Conservation (phyloP, 2,113 vertebrate genomes). For the Callorhinus ursinus region DNA sequence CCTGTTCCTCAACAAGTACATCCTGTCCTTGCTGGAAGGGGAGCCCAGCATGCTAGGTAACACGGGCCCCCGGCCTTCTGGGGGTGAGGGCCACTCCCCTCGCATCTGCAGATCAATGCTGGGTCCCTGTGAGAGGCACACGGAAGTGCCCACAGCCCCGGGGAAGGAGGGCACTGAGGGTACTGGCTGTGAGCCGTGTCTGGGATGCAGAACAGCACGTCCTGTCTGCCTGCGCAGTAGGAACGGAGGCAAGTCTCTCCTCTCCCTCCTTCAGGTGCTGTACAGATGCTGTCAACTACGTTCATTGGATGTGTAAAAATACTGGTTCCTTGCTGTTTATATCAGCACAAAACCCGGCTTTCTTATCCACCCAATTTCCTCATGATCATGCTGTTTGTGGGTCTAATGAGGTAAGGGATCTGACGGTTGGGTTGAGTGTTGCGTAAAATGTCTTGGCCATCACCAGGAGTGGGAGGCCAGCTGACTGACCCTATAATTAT, state of each 20-base stretch:
- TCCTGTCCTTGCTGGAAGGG: conserved; percentile 94
- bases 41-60: conserved; percentile 97
- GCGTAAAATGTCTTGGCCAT: fast-evolving
- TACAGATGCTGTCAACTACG: conserved; percentile 98
- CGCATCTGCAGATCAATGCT: fast-evolving
- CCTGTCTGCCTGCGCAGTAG: fast-evolving
- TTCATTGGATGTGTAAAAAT: conserved; percentile 95
- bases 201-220: background rate
- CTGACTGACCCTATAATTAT: fast-evolving
- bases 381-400: conserved; percentile 98
- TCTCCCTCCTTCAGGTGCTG: conserved; percentile 86
- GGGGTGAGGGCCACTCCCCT: background rate
- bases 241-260: background rate
- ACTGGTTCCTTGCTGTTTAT: conserved; percentile 94
- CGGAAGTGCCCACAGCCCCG: background rate
- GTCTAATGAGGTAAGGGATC: conserved; percentile 92
- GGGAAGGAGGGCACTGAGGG: background rate
- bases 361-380: conserved; percentile 95
- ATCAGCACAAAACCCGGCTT: conserved; percentile 93
- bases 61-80: fast-evolving
- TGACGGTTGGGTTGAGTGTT: fast-evolving
- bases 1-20: conserved; percentile 98
- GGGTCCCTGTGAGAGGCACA: fast-evolving
- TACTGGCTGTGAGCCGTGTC: fast-evolving
- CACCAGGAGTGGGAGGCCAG: background rate